Evolutionary conservation across 1,140 invertebrate genomes (phyloP).

Genomic region (Sitobion miscanthi): DNA sequence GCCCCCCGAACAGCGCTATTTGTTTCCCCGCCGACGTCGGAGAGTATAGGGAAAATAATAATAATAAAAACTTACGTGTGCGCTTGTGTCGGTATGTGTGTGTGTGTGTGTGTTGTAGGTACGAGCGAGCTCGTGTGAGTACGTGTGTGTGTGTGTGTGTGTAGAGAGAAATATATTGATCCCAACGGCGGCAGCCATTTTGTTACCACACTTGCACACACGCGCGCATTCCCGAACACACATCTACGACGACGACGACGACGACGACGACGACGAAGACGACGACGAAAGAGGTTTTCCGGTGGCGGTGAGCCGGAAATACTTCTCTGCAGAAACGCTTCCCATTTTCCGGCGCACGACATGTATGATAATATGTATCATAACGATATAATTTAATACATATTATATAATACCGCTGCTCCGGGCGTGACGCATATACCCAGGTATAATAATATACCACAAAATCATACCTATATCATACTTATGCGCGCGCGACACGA

Average conservation of each 20-base stretch:
- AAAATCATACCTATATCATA: neutral
- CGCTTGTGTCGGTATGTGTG: neutral
- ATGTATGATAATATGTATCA: neutral
- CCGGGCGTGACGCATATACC: neutral
- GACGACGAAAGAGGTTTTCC: constrained; percentile 38
- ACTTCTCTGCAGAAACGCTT: neutral
- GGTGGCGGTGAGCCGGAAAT: neutral
- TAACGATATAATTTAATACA: neutral
- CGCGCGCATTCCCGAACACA: constrained; percentile 37
- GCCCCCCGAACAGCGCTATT: neutral
- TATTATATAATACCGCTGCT: neutral
- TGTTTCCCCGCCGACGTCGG: neutral
- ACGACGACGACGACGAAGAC: neutral
- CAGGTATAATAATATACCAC: neutral
- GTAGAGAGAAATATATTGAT: constrained; percentile 35
- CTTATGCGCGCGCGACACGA: neutral
- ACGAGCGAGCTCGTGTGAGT: neutral
- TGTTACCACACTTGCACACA: constrained; percentile 43
- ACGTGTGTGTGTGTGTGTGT: neutral
- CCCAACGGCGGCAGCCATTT: constrained; percentile 28
- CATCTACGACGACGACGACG: neutral
- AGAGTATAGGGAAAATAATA: neutral
- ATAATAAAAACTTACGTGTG: neutral
- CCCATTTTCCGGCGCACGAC: neutral
- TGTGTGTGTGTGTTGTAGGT: neutral